Base-by-base conservation (phyloP, 1,140 invertebrate species). In the Araneus ventricosus region DNA sequence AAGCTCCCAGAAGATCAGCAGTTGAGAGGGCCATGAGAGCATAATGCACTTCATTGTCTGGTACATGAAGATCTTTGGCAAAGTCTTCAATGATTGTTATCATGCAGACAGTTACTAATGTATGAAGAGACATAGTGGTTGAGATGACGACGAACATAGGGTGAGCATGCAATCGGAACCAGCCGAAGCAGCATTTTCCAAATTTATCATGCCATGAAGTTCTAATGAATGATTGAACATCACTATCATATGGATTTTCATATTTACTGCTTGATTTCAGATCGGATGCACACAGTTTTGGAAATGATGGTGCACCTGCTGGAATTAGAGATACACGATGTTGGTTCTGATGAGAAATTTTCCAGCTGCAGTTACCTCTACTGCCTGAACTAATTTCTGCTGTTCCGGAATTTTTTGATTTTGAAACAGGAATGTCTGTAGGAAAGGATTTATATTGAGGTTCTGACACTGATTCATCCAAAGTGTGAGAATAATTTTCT, bases 21-120 rank as follows among this genome's bases (percentile, higher is more conserved):
- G 39, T 89, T n/a, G 92, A 93, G 0, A 93, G 22, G 6, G 59
- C 59, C 92, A 93, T 93, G 17, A 93, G 57, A 24, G 84, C 92
- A 52, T 82, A 84, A 70, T 93, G 87, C 1, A 89, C 87, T 82
- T 70, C 4, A 27, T 52, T 30, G 4, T 89, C 70, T 8, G 86
- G 86, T 4, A 93, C 79, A 2, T 63, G 30, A 14, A 88, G 14
- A 17, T 93, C 92, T 45, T 89, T 89, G 27, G 92, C 92, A 52
- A 89, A 93, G 61, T 93, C 92, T 57, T 93, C 92, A n/a, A 93
- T 93, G 57, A 89, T 93, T 24, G 92, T 93, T 17, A 93, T 67
- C 86, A 93, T 75, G 27, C 86, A 93, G 8, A 93, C 87, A 34
- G 67, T 34, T 2, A 93, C 70, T 39, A 93, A 93, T 8, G 92